These are phyloP conservation scores for Pandemis corylana DNA, from an alignment of 2,888 invertebrate genomes.

Conservation along the genomic window DNA sequence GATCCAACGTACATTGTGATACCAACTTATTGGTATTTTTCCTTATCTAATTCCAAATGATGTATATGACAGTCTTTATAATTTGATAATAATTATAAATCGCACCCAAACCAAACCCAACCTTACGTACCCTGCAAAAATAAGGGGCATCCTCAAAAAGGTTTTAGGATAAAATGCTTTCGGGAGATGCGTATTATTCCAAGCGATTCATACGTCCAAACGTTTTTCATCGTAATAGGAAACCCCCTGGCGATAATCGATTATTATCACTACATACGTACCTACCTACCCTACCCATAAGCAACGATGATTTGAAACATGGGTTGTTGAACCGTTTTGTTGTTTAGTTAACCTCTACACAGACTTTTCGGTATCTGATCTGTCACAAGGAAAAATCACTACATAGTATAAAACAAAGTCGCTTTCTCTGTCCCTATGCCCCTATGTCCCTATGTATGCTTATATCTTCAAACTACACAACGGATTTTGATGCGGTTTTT, in stretches of 20 bases:
- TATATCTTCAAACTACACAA: too few species aligned
- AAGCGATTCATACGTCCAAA: conserved; percentile 1
- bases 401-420: too few species aligned
- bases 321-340: not conserved
- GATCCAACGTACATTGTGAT: too few species aligned
- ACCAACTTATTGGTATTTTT: not conserved
- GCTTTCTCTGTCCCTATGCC: too few species aligned
- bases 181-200: conserved; percentile 3
- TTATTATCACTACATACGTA: not conserved
- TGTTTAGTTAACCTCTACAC: too few species aligned
- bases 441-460: too few species aligned
- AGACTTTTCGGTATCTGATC: too few species aligned
- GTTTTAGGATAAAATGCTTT: conserved; percentile 6
- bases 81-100: not conserved
- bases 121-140: not conserved
- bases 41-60: not conserved
- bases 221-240: not conserved
- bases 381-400: too few species aligned
- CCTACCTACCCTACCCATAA: not conserved
- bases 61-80: not conserved
- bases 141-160: conserved; percentile 5
- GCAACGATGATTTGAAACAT: not conserved
- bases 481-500: too few species aligned
- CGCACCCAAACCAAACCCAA: not conserved
- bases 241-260: not conserved